Percentiles rank a stretch among this genome's conserved stretches.
phyloP scores from a whole-genome alignment of 2,888 invertebrate species.

The Phasia obesa region DNA sequence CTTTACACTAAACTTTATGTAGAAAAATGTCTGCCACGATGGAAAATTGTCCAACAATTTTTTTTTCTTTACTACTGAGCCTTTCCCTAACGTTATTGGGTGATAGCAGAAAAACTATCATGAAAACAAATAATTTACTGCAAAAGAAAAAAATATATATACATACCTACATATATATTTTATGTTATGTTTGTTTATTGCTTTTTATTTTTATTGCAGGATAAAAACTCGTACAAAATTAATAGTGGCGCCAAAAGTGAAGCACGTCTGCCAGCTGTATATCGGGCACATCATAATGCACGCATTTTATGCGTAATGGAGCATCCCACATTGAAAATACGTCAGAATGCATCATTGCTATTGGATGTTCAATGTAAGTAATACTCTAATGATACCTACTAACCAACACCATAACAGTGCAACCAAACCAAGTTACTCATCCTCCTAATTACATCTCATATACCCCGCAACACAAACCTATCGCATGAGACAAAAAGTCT shows the following conservation, averaged over 20 bases:
- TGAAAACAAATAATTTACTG: not conserved
- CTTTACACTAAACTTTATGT: conserved; percentile 6
- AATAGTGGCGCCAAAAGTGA: conserved; percentile 85
- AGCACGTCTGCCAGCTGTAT: conserved; percentile 88
- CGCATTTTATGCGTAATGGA: conserved; percentile 91
- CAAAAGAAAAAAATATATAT: not conserved
- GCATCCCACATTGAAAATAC: conserved; percentile 84
- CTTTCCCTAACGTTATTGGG: too few relatives aligned
- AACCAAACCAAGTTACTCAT: not conserved
- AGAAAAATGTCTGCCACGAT: not conserved
- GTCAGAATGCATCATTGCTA: conserved; percentile 82
- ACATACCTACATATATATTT: too few relatives aligned
- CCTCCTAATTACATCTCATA: not conserved
- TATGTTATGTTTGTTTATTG: conserved; percentile 2
- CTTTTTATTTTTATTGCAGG: conserved; percentile 74
- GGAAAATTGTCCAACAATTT: not conserved
- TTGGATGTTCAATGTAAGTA: conserved; percentile 83
- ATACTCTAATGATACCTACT: not conserved
- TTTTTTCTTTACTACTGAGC: too few relatives aligned
- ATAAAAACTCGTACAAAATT: conserved; percentile 82
- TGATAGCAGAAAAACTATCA: not conserved
- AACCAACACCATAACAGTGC: not conserved
- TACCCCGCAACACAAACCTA: not conserved
- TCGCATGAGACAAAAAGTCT: not conserved
- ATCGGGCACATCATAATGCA: conserved; percentile 93